These are phyloP conservation scores for Triplophysa dalaica DNA, from an alignment of 2,113 vertebrate genomes.

Conservation along the genomic window DNA sequence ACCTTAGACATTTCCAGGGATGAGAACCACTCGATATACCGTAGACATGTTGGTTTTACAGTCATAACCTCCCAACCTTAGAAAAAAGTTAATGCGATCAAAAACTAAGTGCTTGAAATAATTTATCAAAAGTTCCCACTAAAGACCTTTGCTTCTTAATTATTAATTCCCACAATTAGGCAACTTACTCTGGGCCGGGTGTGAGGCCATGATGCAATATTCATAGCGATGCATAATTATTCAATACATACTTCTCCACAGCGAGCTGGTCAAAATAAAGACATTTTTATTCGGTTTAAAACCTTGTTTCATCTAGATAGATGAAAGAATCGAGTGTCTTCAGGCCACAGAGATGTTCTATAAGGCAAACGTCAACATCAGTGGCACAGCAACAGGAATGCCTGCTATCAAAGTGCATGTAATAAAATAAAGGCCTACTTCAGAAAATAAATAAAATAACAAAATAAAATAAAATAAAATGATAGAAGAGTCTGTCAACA, in stretches of 20 bases:
- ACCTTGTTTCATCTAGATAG: slow-evolving; percentile 68
- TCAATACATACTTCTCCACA: slow-evolving; percentile 74
- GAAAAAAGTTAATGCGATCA: slow-evolving; percentile 80
- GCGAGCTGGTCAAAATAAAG: slow-evolving; percentile 68
- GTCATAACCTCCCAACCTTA: slow-evolving; percentile 52
- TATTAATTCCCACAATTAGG: slow-evolving; percentile 82
- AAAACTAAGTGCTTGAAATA: slow-evolving; percentile 81
- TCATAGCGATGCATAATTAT: slow-evolving; percentile 79
- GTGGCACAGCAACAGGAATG: slow-evolving; percentile 34
- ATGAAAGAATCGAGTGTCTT: slow-evolving; percentile 54
- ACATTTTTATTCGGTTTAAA: slow-evolving; percentile 79
- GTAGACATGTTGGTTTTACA: neutral
- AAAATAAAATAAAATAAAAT: neutral
- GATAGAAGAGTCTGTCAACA: slow-evolving; percentile 57
- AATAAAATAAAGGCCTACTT: slow-evolving; percentile 63
- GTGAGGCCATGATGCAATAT: slow-evolving; percentile 76
- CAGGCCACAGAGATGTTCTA: slow-evolving; percentile 41
- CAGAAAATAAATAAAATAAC: slow-evolving; percentile 10
- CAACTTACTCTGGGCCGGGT: slow-evolving; percentile 74
- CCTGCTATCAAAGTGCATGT: slow-evolving; percentile 61
- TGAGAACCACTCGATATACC: slow-evolving; percentile 61
- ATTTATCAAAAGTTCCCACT: slow-evolving; percentile 81
- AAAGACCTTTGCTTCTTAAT: slow-evolving; percentile 81
- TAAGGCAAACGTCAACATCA: slow-evolving; percentile 18
- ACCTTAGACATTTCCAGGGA: slow-evolving; percentile 80